phyloP scores from a whole-genome alignment of 2,888 invertebrate genomes.

The Tenthredo livida region DNA sequence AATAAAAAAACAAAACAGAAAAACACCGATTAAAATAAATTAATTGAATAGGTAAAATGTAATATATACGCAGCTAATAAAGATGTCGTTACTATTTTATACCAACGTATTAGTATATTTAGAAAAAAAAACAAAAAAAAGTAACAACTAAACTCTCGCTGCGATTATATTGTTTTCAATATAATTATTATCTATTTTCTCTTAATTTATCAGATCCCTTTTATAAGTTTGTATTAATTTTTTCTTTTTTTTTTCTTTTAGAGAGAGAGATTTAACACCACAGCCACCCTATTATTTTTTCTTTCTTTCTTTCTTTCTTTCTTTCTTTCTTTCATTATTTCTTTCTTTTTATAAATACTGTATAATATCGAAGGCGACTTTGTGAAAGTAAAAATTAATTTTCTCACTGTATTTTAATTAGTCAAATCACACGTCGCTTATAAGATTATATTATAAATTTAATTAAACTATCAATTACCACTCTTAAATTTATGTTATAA shows the following conservation, averaged over 20 bases:
- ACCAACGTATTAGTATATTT: slow-evolving; percentile 35
- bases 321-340: too few relatives aligned
- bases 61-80: slow-evolving; percentile 77
- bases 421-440: slow-evolving; percentile 42
- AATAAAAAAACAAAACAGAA: too few relatives aligned
- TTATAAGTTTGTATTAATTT: neutral
- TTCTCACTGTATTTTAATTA: slow-evolving; percentile 45
- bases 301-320: neutral
- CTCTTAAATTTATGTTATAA: slow-evolving; percentile 13
- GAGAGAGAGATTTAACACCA: neutral
- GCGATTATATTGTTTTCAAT: neutral
- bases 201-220: neutral
- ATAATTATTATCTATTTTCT: neutral
- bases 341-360: neutral
- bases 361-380: slow-evolving; percentile 31
- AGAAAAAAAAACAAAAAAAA: too few relatives aligned
- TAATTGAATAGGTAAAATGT: slow-evolving; percentile 73
- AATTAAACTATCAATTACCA: slow-evolving; percentile 24
- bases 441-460: slow-evolving; percentile 27
- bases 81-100: slow-evolving; percentile 77
- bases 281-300: neutral
- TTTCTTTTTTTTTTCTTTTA: neutral
- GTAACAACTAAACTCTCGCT: neutral
- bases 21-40: slow-evolving; percentile 62
- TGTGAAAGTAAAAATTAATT: slow-evolving; percentile 29